phyloP scores from a whole-genome alignment of 2,888 invertebrate species.

The Zele albiditarsus region DNA sequence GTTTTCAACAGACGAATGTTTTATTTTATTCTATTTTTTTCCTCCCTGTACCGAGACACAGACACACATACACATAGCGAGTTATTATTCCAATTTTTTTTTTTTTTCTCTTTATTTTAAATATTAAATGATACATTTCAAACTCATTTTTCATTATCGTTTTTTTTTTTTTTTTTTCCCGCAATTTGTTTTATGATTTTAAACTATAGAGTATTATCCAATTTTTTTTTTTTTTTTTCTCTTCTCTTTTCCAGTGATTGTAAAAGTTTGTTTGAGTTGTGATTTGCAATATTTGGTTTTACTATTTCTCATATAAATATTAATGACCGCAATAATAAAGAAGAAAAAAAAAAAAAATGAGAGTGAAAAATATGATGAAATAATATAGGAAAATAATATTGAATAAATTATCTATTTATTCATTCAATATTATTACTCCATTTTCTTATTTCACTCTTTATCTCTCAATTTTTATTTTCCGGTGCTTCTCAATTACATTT shows the following conservation, averaged over 20 bases:
- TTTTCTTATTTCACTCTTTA: background rate
- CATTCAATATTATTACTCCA: background rate
- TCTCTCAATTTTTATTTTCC: background rate
- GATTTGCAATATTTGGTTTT: background rate
- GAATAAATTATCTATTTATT: background rate
- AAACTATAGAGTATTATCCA: background rate
- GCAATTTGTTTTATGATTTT: background rate
- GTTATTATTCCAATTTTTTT: background rate
- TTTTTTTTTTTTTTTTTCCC: background rate
- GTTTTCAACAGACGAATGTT: slow-evolving; percentile 1
- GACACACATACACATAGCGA: slow-evolving; percentile 4
- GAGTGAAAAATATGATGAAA: background rate
- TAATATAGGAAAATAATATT: background rate
- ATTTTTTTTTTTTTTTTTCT: background rate
- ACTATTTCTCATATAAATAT: background rate
- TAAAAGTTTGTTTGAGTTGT: background rate
- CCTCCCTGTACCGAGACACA: background rate
- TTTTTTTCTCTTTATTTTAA: background rate
- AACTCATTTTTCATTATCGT: background rate
- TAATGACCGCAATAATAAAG: background rate
- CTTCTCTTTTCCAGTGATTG: background rate
- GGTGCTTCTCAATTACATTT: background rate
- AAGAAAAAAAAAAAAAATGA: background rate
- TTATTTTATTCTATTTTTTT: slow-evolving; percentile 35
- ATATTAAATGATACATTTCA: background rate